Percentiles rank a stretch among this genome's conserved stretches.
Conservation (phyloP, 2,888 invertebrate species). For the Zygogramma bicolorata region DNA sequence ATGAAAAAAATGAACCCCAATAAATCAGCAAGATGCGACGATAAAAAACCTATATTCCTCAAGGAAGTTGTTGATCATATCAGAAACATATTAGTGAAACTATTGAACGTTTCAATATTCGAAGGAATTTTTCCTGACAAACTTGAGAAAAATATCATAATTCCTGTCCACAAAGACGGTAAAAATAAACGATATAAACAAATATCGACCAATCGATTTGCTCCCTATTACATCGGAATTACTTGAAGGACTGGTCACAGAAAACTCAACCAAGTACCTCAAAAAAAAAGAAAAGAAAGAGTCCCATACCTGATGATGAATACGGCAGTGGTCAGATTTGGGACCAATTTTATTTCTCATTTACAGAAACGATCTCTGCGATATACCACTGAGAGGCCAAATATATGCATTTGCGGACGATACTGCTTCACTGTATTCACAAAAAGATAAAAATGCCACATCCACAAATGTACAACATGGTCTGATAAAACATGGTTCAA, state of each 20-base stretch:
- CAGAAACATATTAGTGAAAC: neutral
- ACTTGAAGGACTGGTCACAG: too few species aligned
- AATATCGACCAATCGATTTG: neutral
- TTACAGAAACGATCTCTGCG: neutral
- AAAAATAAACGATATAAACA: too few species aligned
- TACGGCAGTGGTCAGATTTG: too few species aligned
- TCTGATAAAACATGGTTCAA: neutral
- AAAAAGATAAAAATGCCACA: too few species aligned
- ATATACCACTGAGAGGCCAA: neutral
- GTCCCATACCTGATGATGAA: too few species aligned
- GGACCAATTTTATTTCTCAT: neutral
- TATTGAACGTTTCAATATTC: neutral
- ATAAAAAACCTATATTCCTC: too few species aligned
- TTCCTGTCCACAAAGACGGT: neutral
- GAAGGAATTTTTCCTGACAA: neutral
- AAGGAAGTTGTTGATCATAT: neutral
- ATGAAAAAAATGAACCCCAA: too few species aligned
- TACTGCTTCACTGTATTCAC: too few species aligned
- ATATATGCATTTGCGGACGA: too few species aligned
- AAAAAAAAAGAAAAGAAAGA: too few species aligned
- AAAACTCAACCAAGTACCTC: too few species aligned
- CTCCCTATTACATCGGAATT: neutral
- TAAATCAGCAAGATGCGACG: too few species aligned
- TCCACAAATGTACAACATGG: neutral
- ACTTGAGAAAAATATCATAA: neutral